Evolutionary conservation across 2,888 invertebrate genomes (phyloP), one percentile per base, ranked within the genome.

Genomic region (Nymphalis urticae): DNA sequence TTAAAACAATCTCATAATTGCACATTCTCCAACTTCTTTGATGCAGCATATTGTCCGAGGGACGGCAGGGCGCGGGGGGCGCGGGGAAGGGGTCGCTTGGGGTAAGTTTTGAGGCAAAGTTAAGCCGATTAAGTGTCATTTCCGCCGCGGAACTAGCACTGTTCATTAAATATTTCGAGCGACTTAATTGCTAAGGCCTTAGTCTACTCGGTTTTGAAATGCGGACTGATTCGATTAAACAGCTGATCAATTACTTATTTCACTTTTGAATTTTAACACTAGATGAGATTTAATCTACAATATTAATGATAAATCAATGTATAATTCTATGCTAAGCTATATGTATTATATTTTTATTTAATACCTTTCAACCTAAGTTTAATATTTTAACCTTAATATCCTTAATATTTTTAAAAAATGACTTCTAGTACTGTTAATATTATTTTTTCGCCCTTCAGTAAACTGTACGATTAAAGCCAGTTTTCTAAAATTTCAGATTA

Each of bases 1-100:
- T 92, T 92, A 91, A 92, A 92, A 92, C 92, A 91, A 92, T 90
- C 91, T 92, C 89, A 90, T 92, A 91, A 92, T 92, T 91, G 91
- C 91, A 90, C 89, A 92, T 92, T 92, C 92, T 85, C 84, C 72
- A 86, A 89, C 86, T 89, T 90, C 88, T 91, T 91, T 90, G 90
- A 90, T 90, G 91, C 90, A 89, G 87, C 86, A 82, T 85, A 85
- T 84, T 84, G 86, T 84, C 82, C 79, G 80, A 76, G 77, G 73
- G 75, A 73, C 77, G 24, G 63, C 58, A 56, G 73, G 75, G 74
- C 50, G 70, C 72, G 73, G 71, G 74, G 71, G 58, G 69, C 73
- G 70, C 73, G 75, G 77, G 77, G 72, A 76, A 77, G 79, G 77
- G 78, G 75, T 82, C 75, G 78, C 79, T 81, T 75, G 77, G 83